A percentile compares a stretch with the other conserved stretches of the same genome.
Evolutionary conservation across 2,888 invertebrate genomes (phyloP).

Genomic region (Acrobasis consociella): DNA sequence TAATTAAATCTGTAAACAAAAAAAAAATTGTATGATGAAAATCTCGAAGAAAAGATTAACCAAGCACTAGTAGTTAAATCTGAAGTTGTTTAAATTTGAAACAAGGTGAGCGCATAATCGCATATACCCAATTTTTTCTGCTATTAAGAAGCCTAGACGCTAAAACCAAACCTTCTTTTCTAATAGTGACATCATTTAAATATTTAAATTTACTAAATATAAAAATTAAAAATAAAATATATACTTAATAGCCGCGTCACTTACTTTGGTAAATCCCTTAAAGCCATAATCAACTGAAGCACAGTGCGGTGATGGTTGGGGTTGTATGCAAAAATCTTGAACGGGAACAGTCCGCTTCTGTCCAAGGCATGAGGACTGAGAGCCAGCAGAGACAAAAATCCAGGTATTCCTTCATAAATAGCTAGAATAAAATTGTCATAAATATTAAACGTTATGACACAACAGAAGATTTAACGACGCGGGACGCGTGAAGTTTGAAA

Average conservation of each 20-base stretch:
- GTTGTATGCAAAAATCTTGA: constrained; percentile 68
- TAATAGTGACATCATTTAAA: constrained; percentile 5
- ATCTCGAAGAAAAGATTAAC: too few relatives aligned
- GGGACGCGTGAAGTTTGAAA: constrained; percentile 4
- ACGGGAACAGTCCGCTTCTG: constrained; percentile 69
- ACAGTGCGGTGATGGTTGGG: constrained; percentile 73
- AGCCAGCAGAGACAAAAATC: constrained; percentile 77
- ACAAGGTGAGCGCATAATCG: too few relatives aligned
- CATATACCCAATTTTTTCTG: too few relatives aligned
- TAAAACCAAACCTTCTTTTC: too few relatives aligned
- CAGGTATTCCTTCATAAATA: constrained; percentile 79
- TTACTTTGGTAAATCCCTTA: constrained; percentile 81
- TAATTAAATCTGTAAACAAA: constrained; percentile 73
- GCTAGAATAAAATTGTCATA: constrained; percentile 55
- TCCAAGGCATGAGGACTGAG: constrained; percentile 78
- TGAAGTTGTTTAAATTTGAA: too few relatives aligned
- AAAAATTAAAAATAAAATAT: background rate
- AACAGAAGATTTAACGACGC: constrained; percentile 10
- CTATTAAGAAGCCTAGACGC: too few relatives aligned
- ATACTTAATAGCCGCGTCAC: constrained; percentile 30
- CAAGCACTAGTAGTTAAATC: too few relatives aligned
- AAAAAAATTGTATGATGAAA: background rate
- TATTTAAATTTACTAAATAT: too few relatives aligned
- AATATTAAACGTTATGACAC: constrained; percentile 24
- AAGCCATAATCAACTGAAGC: constrained; percentile 76